These are phyloP conservation scores for Hestina assimilis DNA, from an alignment of 1,140 invertebrate species.

Conservation along the genomic window DNA sequence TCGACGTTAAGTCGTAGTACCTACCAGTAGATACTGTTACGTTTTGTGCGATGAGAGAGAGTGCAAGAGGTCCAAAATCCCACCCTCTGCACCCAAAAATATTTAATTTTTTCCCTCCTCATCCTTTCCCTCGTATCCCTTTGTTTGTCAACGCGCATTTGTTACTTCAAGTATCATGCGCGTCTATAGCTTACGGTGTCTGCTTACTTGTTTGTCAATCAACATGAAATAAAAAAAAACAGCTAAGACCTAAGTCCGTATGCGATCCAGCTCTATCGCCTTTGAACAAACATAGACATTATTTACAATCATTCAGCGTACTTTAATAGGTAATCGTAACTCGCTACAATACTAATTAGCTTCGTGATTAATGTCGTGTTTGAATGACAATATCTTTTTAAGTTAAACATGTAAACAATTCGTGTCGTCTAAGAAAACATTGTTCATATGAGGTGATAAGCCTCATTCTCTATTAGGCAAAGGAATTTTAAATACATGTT, in stretches of 20 bases:
- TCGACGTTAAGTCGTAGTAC: no score
- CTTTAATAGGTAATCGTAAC: conserved; percentile 38
- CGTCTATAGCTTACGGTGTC: no score
- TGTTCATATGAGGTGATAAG: conserved; percentile 10
- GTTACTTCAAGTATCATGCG: no score
- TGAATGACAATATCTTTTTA: conserved; percentile 32
- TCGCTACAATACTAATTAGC: conserved; percentile 42
- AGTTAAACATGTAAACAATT: conserved; percentile 27
- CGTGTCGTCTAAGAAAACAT: conserved; percentile 26
- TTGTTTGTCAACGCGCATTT: no score
- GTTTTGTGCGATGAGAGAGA: no score
- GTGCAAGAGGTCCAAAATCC: no score
- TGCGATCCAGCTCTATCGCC: neutral
- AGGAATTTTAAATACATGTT: neutral
- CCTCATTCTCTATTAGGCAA: conserved; percentile 6
- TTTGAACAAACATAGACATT: conserved; percentile 1
- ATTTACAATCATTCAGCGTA: conserved; percentile 37
- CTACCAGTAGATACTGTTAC: no score
- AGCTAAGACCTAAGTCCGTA: neutral
- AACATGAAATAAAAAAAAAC: no score
- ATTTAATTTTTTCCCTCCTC: no score
- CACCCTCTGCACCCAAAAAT: no score
- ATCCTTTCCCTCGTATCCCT: no score
- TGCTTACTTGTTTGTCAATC: no score
- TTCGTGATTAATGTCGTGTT: conserved; percentile 27